phyloP scores from a whole-genome alignment of 2,797 vertebrate species.

The Phoebastria nigripes region DNA sequence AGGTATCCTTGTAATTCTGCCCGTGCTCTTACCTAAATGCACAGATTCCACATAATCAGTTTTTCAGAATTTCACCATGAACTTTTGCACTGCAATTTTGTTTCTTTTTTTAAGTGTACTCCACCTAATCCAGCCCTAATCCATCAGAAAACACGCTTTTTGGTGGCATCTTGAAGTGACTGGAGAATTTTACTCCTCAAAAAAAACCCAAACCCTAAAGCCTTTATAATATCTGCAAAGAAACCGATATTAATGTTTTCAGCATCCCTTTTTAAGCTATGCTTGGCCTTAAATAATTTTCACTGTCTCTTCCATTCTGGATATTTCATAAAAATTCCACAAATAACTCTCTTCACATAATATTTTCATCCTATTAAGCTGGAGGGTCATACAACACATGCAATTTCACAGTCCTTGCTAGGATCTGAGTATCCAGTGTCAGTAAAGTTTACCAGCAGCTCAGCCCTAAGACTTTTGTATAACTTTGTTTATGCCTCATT shows the following conservation, averaged over 20 bases:
- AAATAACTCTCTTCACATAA: background rate
- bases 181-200: background rate
- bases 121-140: background rate
- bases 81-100: conserved; percentile 43
- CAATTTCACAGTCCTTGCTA: background rate
- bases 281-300: background rate
- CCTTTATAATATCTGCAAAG: background rate
- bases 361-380: background rate
- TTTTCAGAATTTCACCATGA: background rate
- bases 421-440: background rate
- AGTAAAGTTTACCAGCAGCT: background rate
- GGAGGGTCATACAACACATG: background rate
- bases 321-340: background rate
- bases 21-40: background rate
- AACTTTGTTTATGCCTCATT: background rate
- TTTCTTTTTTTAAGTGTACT: background rate
- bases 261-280: background rate
- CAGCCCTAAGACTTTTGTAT: background rate
- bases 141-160: background rate
- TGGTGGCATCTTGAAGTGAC: background rate
- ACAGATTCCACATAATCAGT: background rate
- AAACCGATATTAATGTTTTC: background rate
- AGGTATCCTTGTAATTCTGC: conserved; percentile 48
- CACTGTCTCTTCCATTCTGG: background rate
- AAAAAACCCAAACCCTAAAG: background rate